These are phyloP conservation scores for Porites evermanni DNA, from an alignment of 92 coral and sea anemone species.

Conservation along the genomic window DNA sequence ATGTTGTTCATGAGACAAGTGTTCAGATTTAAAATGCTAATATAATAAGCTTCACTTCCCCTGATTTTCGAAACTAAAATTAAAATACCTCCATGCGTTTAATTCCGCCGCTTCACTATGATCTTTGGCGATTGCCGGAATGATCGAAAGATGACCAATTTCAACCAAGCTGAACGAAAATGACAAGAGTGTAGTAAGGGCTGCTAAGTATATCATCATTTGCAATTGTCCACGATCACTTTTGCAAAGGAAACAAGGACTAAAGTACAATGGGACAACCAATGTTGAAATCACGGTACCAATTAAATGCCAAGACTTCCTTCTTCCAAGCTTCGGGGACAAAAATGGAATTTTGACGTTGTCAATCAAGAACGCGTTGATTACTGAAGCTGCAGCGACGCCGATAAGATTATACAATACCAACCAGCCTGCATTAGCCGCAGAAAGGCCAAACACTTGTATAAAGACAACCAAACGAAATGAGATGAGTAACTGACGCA, in stretches of 20 bases:
- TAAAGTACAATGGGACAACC: background rate
- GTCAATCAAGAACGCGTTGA: background rate
- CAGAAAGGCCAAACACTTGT: constrained; percentile 1
- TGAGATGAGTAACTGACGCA: background rate
- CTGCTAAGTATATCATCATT: background rate
- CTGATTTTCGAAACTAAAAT: too few relatives aligned
- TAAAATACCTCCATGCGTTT: background rate
- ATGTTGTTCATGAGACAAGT: too few relatives aligned
- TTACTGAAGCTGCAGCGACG: background rate
- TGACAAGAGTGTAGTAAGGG: background rate
- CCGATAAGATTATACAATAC: background rate
- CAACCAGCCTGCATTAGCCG: constrained; percentile 12
- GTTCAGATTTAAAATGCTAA: too few relatives aligned
- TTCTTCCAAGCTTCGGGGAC: background rate
- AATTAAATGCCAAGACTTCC: background rate
- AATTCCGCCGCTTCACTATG: background rate
- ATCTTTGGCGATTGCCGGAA: background rate
- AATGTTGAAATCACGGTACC: background rate
- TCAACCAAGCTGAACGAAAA: background rate
- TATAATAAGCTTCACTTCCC: too few relatives aligned
- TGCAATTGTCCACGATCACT: background rate
- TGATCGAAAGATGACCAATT: background rate
- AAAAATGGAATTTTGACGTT: background rate
- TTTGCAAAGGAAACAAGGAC: background rate
- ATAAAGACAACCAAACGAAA: constrained; percentile 10